Percentiles rank a stretch among this genome's conserved stretches.
phyloP scores from a whole-genome alignment of 2,797 vertebrate species.

The Clarias laeviceps region DNA sequence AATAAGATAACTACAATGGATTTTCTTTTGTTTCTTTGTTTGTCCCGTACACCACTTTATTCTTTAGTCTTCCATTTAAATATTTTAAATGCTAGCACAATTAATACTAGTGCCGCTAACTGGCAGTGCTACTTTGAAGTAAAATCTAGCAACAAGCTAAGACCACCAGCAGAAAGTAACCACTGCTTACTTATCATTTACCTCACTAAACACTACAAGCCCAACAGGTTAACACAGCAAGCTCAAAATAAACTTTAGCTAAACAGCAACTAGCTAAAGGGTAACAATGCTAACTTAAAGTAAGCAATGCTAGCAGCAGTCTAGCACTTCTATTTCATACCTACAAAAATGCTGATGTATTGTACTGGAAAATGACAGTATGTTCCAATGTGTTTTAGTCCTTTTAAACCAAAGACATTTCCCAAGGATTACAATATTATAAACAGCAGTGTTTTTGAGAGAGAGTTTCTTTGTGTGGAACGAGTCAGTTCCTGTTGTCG shows the following conservation, averaged over 20 bases:
- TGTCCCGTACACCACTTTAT: too few relatives aligned
- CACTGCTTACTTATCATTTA: too few relatives aligned
- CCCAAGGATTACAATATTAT: background rate
- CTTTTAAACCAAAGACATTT: background rate
- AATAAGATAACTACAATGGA: background rate
- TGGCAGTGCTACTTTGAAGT: background rate
- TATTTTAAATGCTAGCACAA: background rate
- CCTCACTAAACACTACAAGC: too few relatives aligned
- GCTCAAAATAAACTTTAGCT: background rate
- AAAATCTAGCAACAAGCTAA: constrained; percentile 1
- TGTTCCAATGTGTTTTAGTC: background rate
- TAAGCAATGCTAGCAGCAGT: background rate
- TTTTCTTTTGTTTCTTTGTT: background rate
- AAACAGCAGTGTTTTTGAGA: background rate
- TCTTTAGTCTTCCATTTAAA: background rate
- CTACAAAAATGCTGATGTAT: background rate
- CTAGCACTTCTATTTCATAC: background rate
- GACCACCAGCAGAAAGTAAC: background rate
- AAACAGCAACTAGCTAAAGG: background rate
- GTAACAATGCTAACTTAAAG: background rate
- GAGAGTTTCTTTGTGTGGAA: background rate
- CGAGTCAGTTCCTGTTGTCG: background rate
- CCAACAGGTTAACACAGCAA: background rate
- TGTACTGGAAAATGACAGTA: background rate
- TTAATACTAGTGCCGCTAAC: background rate